phyloP scores from a whole-genome alignment of 1,140 invertebrate genomes.

The Drosophila biarmipes region DNA sequence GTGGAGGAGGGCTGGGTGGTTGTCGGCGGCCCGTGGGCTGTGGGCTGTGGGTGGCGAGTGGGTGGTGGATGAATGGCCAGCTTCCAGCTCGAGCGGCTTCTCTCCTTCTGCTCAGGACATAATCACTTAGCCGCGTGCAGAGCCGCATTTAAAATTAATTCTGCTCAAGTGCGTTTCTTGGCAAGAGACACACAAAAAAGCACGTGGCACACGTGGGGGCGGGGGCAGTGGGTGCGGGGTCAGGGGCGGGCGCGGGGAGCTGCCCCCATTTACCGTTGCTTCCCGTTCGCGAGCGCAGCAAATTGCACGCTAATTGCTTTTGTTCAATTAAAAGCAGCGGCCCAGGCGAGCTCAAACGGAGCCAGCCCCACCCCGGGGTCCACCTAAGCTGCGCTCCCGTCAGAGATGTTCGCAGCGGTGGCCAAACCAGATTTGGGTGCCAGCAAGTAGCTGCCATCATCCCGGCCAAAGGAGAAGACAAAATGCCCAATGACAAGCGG shows the following conservation, averaged over 20 bases:
- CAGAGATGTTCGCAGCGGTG: slow-evolving; percentile 10
- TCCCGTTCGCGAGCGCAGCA: slow-evolving; percentile 68
- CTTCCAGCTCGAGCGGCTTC: slow-evolving; percentile 24
- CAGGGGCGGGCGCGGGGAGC: not conserved
- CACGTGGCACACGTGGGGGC: slow-evolving; percentile 65
- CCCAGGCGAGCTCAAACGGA: slow-evolving; percentile 29
- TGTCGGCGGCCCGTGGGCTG: slow-evolving; percentile 19
- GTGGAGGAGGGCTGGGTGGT: slow-evolving; percentile 13
- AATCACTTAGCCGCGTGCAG: slow-evolving; percentile 82
- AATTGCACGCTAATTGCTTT: slow-evolving; percentile 84
- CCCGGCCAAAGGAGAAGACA: too few species aligned
- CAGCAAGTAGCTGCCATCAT: not conserved
- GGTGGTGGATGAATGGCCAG: slow-evolving; percentile 35
- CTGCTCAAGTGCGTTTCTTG: slow-evolving; percentile 81
- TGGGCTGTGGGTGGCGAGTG: slow-evolving; percentile 27
- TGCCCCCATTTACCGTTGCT: slow-evolving; percentile 63
- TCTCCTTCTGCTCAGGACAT: slow-evolving; percentile 51
- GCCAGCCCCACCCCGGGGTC: slow-evolving; percentile 7
- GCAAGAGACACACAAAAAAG: slow-evolving; percentile 41
- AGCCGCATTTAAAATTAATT: slow-evolving; percentile 84
- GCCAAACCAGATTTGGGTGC: not conserved
- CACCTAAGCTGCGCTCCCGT: slow-evolving; percentile 11
- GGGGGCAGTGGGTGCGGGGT: not conserved
- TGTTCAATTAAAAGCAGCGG: slow-evolving; percentile 79
- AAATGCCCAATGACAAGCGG: too few species aligned